A percentile compares a stretch with the other conserved stretches of the same genome.
Conservation (phyloP, 92 coral and sea anemone species). For the Diadumene lineata region DNA sequence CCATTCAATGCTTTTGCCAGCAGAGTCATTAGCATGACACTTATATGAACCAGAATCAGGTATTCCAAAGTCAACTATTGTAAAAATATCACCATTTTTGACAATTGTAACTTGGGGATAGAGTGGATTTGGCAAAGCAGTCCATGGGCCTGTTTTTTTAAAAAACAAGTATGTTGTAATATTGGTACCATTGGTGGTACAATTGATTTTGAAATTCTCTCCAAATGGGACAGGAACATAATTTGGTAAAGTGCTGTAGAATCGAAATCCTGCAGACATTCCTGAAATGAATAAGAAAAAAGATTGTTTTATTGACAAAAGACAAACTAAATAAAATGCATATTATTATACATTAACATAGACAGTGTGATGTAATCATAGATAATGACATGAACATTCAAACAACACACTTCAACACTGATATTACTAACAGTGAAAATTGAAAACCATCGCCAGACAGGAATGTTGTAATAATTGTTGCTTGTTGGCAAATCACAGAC, state of each 20-base stretch:
- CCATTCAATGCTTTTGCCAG: conserved; percentile 19
- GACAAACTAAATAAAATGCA: too few relatives aligned
- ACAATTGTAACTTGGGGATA: not conserved
- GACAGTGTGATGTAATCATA: too few relatives aligned
- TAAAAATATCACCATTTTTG: conserved; percentile 28
- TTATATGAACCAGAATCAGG: conserved; percentile 34
- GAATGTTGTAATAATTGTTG: too few relatives aligned
- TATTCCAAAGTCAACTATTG: conserved; percentile 9
- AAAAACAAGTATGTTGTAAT: conserved; percentile 5
- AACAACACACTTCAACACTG: too few relatives aligned
- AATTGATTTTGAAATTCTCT: conserved; percentile 2
- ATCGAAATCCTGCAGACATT: conserved; percentile 8
- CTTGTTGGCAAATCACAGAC: too few relatives aligned
- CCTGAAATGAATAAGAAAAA: conserved; percentile 4
- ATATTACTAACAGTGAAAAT: too few relatives aligned
- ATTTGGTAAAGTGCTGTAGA: not conserved
- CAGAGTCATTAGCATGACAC: conserved; percentile 35
- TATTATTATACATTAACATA: too few relatives aligned
- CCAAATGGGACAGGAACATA: conserved; percentile 17
- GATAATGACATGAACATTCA: too few relatives aligned
- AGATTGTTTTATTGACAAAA: too few relatives aligned
- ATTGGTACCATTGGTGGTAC: conserved; percentile 31
- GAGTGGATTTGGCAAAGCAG: not conserved
- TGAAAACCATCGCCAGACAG: too few relatives aligned
- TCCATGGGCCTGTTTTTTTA: not conserved